Base-by-base conservation (phyloP, 1,140 invertebrate species). In the Scaptomyza graminum region DNA sequence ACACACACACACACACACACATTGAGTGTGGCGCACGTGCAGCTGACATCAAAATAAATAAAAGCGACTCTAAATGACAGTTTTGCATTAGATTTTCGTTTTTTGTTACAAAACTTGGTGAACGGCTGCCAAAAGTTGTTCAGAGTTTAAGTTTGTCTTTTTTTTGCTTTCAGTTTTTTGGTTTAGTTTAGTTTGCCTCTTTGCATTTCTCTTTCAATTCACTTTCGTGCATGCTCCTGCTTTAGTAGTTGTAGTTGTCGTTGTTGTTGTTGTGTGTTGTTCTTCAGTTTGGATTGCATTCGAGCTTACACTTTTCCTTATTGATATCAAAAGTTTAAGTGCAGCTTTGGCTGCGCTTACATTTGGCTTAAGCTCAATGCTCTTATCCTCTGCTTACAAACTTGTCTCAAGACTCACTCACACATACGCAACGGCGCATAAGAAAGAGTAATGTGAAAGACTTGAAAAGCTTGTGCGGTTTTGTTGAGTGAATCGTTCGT, bases 301-400 rank as follows among this genome's bases (percentile, higher is more conserved):
- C 57, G 54, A 62, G 63, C 62, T 66, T 67, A 65, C 52, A 56
- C 41, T 60, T 67, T 37, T 22, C 11, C 41, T 74, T 88, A 87
- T 87, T 88, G 83, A 87, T 87, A 87, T 87, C 83, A 82, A 88
- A 87, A 87, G 82, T 87, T 87, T 87, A 87, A 87, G 83, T 87
- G 83, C 82, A 87, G 82, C 82, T 87, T 85, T 87, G 78, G 78
- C 70, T 60, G 71, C 54, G 82, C 78, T 87, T 87, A 87, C 82
- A 87, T 88, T 88, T 82, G 82, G 78, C 82, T 87, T 81, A 66
- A 73, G 71, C 79, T 81, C 73, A 84, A 57, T 59, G 68, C 77
- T 73, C 73, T 85, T 81, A 87, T 85, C 82, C 69, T 34, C 78
- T 52, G 74, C 81, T 87, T 81, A 81, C 74, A 60, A 74, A 85